Percentiles rank a stretch among this genome's conserved stretches.
These are phyloP conservation scores for Sciaenops ocellatus DNA, from an alignment of 2,797 vertebrate species.

Conservation along the genomic window DNA sequence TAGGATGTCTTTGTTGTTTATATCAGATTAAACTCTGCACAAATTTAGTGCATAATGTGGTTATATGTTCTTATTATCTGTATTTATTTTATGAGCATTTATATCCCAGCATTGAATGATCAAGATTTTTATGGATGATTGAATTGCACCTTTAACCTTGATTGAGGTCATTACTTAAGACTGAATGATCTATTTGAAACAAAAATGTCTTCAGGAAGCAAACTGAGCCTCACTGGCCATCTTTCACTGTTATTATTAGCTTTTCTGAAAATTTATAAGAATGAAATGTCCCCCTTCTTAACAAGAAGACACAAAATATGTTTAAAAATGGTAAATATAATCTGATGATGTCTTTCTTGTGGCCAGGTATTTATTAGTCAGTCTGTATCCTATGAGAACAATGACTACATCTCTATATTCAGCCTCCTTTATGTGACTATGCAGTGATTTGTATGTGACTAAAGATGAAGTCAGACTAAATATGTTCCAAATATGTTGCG, in stretches of 20 bases:
- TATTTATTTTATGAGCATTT: background rate
- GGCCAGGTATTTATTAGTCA: background rate
- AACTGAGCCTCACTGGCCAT: background rate
- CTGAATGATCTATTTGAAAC: background rate
- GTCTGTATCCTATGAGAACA: background rate
- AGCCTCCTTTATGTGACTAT: background rate
- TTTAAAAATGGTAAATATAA: background rate
- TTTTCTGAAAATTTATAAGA: background rate
- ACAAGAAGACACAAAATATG: background rate
- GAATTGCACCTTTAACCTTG: slow-evolving; percentile 5
- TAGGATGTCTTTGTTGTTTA: background rate
- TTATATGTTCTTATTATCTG: background rate
- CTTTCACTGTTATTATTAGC: background rate
- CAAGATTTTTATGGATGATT: background rate
- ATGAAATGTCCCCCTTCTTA: background rate
- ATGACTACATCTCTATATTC: background rate
- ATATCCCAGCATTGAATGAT: background rate
- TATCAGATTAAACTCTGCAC: background rate
- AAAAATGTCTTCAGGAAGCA: background rate
- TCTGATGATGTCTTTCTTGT: background rate
- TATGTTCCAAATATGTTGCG: background rate
- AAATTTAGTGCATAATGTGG: background rate
- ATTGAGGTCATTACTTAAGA: background rate
- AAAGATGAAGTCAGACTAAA: background rate
- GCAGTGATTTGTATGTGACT: background rate